Evolutionary conservation across 2,113 vertebrate genomes (phyloP), one percentile per base, ranked within the genome.

Genomic region (Cacatua alba): DNA sequence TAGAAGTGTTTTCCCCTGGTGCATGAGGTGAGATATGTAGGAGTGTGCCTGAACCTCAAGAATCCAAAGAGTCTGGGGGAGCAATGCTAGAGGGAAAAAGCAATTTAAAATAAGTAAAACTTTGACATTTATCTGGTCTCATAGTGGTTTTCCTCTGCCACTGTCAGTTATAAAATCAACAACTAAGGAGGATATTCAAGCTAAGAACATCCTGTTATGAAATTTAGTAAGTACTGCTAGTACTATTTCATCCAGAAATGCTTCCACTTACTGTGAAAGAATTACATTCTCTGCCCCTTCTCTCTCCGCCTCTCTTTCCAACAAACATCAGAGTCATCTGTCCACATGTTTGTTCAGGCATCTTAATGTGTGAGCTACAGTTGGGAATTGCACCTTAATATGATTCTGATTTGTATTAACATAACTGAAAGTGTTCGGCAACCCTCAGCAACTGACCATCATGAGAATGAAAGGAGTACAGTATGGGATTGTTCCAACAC

Each of bases 141-240:
- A 20, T 57, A 78, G 69, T 44, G 43, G 76, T 76, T 95, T 88
- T 91, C 17, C 51, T 95, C 88, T 93, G 65, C 41, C 70, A 87
- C 52, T 79, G 65, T 83, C 60, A 62, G 70, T 86, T 93, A 93
- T 72, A 84, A 92, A 94, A 88, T 86, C 80, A 91, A 96, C 81
- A 28, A 57, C 72, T 81, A 88, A 92, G 74, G 72, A 94, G 65
- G 52, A 35, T 81, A 72, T 93, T 86, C 82, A 49, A 93, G 52
- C 79, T 81, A 67, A 94, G 88, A 93, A 88, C 67, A 91, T 95
- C 79, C 82, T 94, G 82, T 88, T 90, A 81, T 55, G 72, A 94
- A 93, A 92, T 93, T 92, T 86, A 94, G 78, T 95, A 94, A 79
- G 72, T 91, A 86, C 24, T 65, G 55, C 52, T 86, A 78, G 82